phyloP scores from a whole-genome alignment of 1,140 invertebrate species.

The Drosophila triauraria region DNA sequence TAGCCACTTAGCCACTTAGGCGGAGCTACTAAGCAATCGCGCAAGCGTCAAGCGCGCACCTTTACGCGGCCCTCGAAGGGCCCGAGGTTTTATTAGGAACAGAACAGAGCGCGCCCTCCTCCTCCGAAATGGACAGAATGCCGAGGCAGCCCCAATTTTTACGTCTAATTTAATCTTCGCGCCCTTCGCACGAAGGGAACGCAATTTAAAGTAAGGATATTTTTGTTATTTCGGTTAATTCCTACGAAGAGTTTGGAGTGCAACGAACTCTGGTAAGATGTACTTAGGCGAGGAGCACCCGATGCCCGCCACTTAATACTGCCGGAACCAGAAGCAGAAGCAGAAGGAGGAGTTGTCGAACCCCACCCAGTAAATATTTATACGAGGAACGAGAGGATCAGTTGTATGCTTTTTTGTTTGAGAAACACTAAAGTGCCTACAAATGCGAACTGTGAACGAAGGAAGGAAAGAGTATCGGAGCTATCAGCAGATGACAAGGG shows the following conservation, averaged over 20 bases:
- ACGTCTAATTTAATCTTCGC: constrained; percentile 34
- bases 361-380: constrained; percentile 59
- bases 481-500: constrained; percentile 12
- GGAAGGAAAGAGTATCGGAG: constrained; percentile 1
- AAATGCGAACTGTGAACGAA: constrained; percentile 58
- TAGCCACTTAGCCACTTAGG: neutral
- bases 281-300: constrained; percentile 23
- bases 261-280: constrained; percentile 18
- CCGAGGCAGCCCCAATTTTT: constrained; percentile 31
- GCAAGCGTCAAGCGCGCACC: constrained; percentile 28
- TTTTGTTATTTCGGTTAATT: constrained; percentile 55
- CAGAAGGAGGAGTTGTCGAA: constrained; percentile 8
- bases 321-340: constrained; percentile 11
- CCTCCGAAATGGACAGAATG: constrained; percentile 13
- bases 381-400: constrained; percentile 2
- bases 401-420: constrained; percentile 70
- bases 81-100: constrained; percentile 40
- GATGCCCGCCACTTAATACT: constrained; percentile 28
- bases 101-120: constrained; percentile 25
- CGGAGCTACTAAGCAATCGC: constrained; percentile 18
- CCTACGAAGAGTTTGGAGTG: constrained; percentile 49
- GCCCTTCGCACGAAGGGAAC: constrained; percentile 20
- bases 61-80: constrained; percentile 8
- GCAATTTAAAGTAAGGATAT: constrained; percentile 61
- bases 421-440: constrained; percentile 76